Conservation (phyloP, 2,113 vertebrate genomes). For the Tetrao urogallus region DNA sequence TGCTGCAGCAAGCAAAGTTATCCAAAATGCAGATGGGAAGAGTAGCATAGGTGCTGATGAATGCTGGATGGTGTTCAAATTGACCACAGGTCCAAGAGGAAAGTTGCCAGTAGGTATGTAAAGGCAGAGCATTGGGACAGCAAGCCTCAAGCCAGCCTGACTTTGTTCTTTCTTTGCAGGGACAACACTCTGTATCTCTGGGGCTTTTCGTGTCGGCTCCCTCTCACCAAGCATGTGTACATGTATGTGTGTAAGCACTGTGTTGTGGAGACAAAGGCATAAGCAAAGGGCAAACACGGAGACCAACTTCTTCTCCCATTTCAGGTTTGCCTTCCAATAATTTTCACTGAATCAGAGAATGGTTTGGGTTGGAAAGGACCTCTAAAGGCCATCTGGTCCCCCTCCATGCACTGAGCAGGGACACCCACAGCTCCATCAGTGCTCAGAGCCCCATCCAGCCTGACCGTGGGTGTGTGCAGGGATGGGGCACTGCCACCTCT, state of each 20-base stretch:
- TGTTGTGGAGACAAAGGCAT: fast-evolving
- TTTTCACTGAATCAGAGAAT: no score
- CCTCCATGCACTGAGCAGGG: no score
- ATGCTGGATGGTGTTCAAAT: fast-evolving
- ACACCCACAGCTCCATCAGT: no score
- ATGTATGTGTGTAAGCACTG: background rate
- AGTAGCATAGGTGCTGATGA: background rate
- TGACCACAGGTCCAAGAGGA: fast-evolving
- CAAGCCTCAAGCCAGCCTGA: background rate
- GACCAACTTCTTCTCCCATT: background rate
- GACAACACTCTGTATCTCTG: background rate
- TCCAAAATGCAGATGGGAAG: background rate
- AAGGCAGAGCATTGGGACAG: background rate
- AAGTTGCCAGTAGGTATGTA: no score
- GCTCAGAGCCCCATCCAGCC: no score
- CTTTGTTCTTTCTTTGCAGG: background rate
- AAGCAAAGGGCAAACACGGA: background rate
- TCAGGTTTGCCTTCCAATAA: background rate
- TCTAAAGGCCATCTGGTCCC: no score
- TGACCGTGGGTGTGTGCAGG: no score
- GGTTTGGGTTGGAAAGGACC: no score
- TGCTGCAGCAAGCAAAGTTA: background rate
- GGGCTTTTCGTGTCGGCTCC: background rate
- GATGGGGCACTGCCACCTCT: no score
- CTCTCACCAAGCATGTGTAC: background rate